phyloP scores from a whole-genome alignment of 2,113 vertebrate genomes.

The Scolopax mira region DNA sequence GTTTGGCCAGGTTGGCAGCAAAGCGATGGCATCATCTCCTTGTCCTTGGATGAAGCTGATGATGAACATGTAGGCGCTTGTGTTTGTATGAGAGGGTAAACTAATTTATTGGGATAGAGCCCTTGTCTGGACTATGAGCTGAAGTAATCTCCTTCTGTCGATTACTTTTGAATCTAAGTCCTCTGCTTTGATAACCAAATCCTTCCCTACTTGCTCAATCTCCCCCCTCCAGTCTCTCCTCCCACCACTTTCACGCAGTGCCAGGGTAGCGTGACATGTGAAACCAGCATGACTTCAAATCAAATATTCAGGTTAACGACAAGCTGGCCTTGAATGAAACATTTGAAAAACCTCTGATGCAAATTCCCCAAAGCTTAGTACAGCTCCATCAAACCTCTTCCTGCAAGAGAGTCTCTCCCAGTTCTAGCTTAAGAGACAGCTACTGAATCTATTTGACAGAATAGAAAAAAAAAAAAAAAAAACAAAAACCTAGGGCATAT shows the following conservation, averaged over 20 bases:
- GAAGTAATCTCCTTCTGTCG: neutral
- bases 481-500: neutral
- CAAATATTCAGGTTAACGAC: neutral
- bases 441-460: constrained; percentile 15
- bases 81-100: neutral
- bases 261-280: neutral
- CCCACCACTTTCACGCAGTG: neutral
- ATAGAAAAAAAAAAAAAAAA: neutral
- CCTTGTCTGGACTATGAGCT: neutral
- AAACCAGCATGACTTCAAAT: neutral
- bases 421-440: constrained; percentile 35
- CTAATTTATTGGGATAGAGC: neutral
- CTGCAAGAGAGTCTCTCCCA: constrained; percentile 3
- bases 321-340: constrained; percentile 32
- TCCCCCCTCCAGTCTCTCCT: neutral
- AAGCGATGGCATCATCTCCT: neutral
- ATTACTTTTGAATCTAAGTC: neutral
- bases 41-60: neutral
- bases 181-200: constrained; percentile 29
- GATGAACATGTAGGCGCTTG: neutral
- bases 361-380: constrained; percentile 19
- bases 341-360: constrained; percentile 33
- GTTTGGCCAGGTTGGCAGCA: neutral
- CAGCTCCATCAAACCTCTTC: constrained; percentile 20
- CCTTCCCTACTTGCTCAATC: neutral